Evolutionary conservation across 2,113 vertebrate genomes (phyloP).

Genomic region (Callaeas wilsoni): DNA sequence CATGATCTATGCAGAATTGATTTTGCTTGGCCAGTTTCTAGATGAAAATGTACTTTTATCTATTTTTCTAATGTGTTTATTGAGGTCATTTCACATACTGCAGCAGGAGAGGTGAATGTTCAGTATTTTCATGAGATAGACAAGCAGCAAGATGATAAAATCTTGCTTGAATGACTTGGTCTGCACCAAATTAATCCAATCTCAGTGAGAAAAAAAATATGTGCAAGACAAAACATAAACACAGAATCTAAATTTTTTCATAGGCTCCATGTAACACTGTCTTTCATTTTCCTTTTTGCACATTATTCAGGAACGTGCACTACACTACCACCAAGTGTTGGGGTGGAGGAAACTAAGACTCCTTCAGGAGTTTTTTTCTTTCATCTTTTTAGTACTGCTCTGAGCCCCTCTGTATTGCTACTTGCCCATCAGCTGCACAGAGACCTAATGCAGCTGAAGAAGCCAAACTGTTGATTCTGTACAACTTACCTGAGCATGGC

Average conservation of each 20-base stretch:
- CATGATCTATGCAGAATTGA: neutral
- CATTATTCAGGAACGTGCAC: neutral
- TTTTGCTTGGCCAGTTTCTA: constrained; percentile 34
- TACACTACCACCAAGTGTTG: neutral
- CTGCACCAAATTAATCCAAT: neutral
- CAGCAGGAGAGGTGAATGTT: neutral
- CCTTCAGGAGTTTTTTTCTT: neutral
- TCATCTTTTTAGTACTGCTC: neutral
- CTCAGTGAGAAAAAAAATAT: neutral
- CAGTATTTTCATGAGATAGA: neutral
- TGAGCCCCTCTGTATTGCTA: neutral
- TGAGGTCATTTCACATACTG: neutral
- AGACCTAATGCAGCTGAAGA: neutral
- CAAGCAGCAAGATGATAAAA: neutral
- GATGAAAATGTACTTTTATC: constrained; percentile 12
- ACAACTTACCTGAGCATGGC: neutral
- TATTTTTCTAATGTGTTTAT: neutral
- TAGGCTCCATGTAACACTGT: neutral
- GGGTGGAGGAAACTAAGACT: neutral
- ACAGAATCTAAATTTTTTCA: neutral
- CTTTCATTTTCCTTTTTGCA: neutral
- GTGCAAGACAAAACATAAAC: neutral
- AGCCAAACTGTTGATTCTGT: neutral
- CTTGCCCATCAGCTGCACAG: neutral
- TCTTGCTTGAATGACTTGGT: neutral